Evolutionary conservation across 2,888 invertebrate genomes (phyloP).

Genomic region (Steinernema hermaphroditum): DNA sequence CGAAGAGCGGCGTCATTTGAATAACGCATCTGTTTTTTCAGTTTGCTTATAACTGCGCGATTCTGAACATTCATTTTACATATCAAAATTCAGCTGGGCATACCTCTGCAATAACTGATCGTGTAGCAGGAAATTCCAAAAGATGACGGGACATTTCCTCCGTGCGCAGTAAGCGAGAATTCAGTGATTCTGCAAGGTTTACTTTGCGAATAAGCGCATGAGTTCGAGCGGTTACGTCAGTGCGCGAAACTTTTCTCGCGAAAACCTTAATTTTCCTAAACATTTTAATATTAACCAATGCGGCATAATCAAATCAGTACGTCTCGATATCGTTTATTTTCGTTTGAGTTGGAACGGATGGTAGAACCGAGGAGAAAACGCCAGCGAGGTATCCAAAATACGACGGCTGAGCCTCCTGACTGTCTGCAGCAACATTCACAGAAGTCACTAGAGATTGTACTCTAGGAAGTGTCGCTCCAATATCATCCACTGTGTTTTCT

Average conservation of each 20-base stretch:
- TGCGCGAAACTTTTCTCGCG: conserved; percentile 48
- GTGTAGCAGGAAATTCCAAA: conserved; percentile 55
- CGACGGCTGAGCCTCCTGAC: conserved; percentile 33
- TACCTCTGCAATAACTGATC: conserved; percentile 51
- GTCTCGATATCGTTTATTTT: conserved; percentile 11
- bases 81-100: too few species aligned
- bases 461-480: not conserved
- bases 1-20: conserved; percentile 45
- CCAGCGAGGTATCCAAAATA: conserved; percentile 40
- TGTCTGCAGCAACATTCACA: not conserved
- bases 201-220: conserved; percentile 48
- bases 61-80: conserved; percentile 36
- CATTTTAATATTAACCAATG: not conserved
- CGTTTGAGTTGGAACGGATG: not conserved
- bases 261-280: conserved; percentile 37
- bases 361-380: conserved; percentile 33
- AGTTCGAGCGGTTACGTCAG: conserved; percentile 52
- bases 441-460: not conserved
- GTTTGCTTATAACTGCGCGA: conserved; percentile 44
- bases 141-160: conserved; percentile 55
- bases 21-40: conserved; percentile 44
- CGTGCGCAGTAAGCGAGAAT: conserved; percentile 43
- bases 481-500: not conserved
- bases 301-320: too few species aligned
- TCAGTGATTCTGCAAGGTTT: conserved; percentile 45